Base-by-base conservation (phyloP, 2,113 vertebrate genomes). In the Rhinopomastus cyanomelas region DNA sequence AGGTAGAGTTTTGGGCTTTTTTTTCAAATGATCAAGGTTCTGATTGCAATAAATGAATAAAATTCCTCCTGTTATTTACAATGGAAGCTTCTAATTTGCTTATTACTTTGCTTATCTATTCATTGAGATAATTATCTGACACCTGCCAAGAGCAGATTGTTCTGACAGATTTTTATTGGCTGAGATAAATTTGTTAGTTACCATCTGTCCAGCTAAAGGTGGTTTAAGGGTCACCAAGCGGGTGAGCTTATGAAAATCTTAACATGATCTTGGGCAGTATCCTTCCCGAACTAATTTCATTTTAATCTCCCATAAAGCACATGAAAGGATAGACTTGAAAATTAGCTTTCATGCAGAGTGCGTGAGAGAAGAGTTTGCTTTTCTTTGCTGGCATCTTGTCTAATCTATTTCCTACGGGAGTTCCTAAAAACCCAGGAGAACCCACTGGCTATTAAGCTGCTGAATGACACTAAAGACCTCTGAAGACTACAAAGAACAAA, bases 161-260 rank as follows among this genome's bases (percentile, higher is more conserved):
- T 98, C 98, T 98, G 98, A 98, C 98, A 98, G 98, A 98, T 98
- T 98, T 96, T 97, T 96, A 97, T 96, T 96, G 94, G 97, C 96
- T 98, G 97, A 96, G 97, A 97, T 97, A 95, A 97, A 96, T 98
- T 98, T 96, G 96, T 96, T 96, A 97, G 95, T 95, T 94, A 88
- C 98, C 98, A 99, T 98, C 98, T 99, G 98, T 98, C 97, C 97
- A 94, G 91, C 91, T 97, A 97, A 98, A 98, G 98, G 98, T 98
- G 98, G 96, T 97, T 97, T 97, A 94, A 98, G 98, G 98, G 98
- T 98, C 98, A 98, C 94, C 96, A 97, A 96, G 92, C 92, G 96
- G 91, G 93, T 90, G 90, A 91, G 95, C 95, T 95, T 88, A 46
- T 88, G 85, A 97, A 91, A 91, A 95, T 96, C 86, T 95, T 94